Evolutionary conservation across 1,140 invertebrate genomes (phyloP).

Genomic region (Caenorhabditis remanei): DNA sequence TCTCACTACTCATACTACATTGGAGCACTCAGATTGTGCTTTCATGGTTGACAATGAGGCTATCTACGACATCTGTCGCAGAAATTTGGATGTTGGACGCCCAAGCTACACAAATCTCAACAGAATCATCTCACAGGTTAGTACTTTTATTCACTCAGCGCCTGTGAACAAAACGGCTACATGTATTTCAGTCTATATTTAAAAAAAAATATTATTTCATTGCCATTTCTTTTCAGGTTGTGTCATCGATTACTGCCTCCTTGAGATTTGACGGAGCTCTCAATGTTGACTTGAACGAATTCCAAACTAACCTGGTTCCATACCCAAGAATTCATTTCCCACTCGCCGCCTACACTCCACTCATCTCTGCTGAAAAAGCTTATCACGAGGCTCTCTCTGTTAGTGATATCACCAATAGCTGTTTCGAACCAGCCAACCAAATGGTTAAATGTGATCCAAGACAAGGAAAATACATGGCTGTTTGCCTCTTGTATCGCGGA

Average conservation of each 20-base stretch:
- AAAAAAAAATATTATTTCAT: too few relatives aligned
- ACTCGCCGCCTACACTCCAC: slow-evolving; percentile 78
- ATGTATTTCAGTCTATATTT: too few relatives aligned
- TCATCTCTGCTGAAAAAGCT: slow-evolving; percentile 75
- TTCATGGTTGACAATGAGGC: slow-evolving; percentile 79
- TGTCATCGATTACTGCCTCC: too few relatives aligned
- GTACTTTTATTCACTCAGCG: too few relatives aligned
- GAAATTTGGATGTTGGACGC: slow-evolving; percentile 84
- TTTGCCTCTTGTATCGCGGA: too few relatives aligned
- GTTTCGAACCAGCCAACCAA: slow-evolving; percentile 89
- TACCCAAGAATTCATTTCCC: slow-evolving; percentile 84
- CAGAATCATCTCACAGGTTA: slow-evolving; percentile 82
- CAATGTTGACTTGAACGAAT: slow-evolving; percentile 84
- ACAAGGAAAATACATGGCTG: too few relatives aligned
- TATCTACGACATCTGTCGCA: slow-evolving; percentile 89
- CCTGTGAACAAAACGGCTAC: too few relatives aligned
- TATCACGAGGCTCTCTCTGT: slow-evolving; percentile 86
- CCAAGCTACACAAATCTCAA: slow-evolving; percentile 87
- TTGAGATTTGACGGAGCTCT: slow-evolving; percentile 88
- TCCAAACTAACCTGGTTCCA: slow-evolving; percentile 78
- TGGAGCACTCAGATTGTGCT: slow-evolving; percentile 76
- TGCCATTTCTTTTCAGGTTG: slow-evolving; percentile 81
- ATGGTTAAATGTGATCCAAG: slow-evolving; percentile 82
- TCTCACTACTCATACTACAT: slow-evolving; percentile 82
- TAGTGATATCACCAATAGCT: slow-evolving; percentile 87